A percentile compares a stretch with the other conserved stretches of the same genome.
phyloP scores from a whole-genome alignment of 2,113 vertebrate genomes.

The Nesogale talazaci region DNA sequence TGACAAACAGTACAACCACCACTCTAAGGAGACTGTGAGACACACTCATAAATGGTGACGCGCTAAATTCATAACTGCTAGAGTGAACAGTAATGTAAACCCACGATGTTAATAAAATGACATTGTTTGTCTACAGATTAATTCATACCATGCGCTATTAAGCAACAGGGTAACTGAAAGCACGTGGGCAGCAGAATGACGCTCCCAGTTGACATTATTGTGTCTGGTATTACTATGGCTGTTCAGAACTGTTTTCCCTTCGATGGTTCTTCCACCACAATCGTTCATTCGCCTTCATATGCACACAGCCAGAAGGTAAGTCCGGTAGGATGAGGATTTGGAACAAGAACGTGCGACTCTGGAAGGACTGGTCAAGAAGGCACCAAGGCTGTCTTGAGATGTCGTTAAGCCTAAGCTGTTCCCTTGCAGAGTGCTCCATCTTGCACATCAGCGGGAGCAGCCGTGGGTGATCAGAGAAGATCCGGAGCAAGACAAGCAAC shows the following conservation, averaged over 20 bases:
- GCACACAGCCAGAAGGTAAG: not conserved
- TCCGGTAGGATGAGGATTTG: not conserved
- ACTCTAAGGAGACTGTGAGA: slow-evolving; percentile 5
- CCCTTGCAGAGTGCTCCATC: slow-evolving; percentile 69
- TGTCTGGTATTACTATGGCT: slow-evolving; percentile 52
- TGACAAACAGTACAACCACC: slow-evolving; percentile 37
- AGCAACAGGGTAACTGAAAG: slow-evolving; percentile 61
- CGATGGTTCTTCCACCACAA: not conserved
- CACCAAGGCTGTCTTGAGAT: slow-evolving; percentile 53
- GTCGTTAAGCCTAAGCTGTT: slow-evolving; percentile 63
- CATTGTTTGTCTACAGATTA: slow-evolving; percentile 68
- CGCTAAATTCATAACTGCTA: slow-evolving; percentile 18
- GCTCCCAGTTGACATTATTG: slow-evolving; percentile 63
- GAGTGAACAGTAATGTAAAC: slow-evolving; percentile 48
- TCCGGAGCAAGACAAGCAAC: slow-evolving; percentile 58
- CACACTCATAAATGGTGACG: slow-evolving; percentile 40
- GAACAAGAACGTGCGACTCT: slow-evolving; percentile 38
- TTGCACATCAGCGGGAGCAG: slow-evolving; percentile 72
- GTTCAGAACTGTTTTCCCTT: slow-evolving; percentile 22
- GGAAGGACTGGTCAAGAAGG: slow-evolving; percentile 45
- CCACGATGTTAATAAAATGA: slow-evolving; percentile 15
- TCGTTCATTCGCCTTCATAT: too few species aligned
- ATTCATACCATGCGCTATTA: slow-evolving; percentile 75
- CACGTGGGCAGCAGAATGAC: slow-evolving; percentile 51
- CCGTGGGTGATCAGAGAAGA: slow-evolving; percentile 63